Evolutionary conservation across 2,797 vertebrate genomes (phyloP).

Genomic region (Karalla daura): DNA sequence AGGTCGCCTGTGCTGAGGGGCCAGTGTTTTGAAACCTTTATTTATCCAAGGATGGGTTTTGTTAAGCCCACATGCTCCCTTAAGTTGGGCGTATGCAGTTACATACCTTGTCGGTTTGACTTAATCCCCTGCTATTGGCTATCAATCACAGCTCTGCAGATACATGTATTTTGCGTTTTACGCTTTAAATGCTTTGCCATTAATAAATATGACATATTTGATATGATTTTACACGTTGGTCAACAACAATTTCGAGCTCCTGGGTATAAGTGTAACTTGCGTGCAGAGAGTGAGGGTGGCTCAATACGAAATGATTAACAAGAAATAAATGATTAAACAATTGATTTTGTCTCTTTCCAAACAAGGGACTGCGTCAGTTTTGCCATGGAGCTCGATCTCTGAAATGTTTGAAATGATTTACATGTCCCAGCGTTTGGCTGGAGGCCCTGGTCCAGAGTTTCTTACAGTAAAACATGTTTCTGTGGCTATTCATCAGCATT

Average conservation of each 20-base stretch:
- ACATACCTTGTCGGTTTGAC: background rate
- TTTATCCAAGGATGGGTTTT: background rate
- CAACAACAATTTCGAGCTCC: too few relatives aligned
- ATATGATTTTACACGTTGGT: too few relatives aligned
- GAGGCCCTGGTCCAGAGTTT: too few relatives aligned
- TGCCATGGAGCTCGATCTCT: background rate
- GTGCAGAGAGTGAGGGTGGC: too few relatives aligned
- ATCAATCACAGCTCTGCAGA: background rate
- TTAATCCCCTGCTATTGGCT: background rate
- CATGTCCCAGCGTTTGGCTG: too few relatives aligned
- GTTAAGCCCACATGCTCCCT: background rate
- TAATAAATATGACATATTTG: background rate
- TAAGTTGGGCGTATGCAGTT: background rate
- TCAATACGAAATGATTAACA: too few relatives aligned
- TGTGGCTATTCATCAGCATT: too few relatives aligned
- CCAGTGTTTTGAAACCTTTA: background rate
- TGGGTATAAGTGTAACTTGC: background rate
- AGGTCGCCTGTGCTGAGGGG: background rate
- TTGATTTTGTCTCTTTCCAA: too few relatives aligned
- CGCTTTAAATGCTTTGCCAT: background rate
- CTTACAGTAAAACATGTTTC: too few relatives aligned
- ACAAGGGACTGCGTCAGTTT: slow-evolving; percentile 10
- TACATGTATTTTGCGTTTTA: background rate
- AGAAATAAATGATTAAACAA: too few relatives aligned
- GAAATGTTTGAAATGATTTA: too few relatives aligned